A percentile compares a stretch with the other conserved stretches of the same genome.
phyloP scores from a whole-genome alignment of 2,888 invertebrate species.

The Leptinotarsa peninsularis region DNA sequence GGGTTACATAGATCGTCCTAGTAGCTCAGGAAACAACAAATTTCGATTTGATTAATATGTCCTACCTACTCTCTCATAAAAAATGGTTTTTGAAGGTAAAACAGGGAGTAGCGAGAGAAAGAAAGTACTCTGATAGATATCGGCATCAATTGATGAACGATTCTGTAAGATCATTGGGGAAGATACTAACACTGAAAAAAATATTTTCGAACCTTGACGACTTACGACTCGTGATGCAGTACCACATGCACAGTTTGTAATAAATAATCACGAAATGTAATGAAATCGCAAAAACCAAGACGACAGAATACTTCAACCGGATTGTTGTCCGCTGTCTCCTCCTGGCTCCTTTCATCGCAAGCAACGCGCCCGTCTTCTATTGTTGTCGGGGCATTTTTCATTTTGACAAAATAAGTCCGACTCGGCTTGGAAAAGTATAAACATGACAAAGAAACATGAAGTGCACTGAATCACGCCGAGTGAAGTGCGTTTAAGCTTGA shows the following conservation, averaged over 20 bases:
- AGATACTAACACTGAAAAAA: too few relatives aligned
- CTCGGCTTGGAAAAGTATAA: constrained; percentile 56
- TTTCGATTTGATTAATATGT: too few relatives aligned
- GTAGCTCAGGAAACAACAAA: too few relatives aligned
- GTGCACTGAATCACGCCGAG: constrained; percentile 56
- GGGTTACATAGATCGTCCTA: too few relatives aligned
- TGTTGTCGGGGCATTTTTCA: constrained; percentile 37
- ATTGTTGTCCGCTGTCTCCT: neutral
- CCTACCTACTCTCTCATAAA: too few relatives aligned
- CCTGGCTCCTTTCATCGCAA: constrained; percentile 19
- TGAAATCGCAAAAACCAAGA: neutral
- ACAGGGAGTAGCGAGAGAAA: too few relatives aligned
- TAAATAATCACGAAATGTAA: neutral
- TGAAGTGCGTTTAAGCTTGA: constrained; percentile 43
- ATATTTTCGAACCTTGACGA: too few relatives aligned
- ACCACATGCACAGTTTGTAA: neutral
- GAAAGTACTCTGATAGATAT: too few relatives aligned
- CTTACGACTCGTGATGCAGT: too few relatives aligned
- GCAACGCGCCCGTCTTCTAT: constrained; percentile 29
- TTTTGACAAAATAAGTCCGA: constrained; percentile 56
- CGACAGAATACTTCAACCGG: neutral
- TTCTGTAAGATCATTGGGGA: too few relatives aligned
- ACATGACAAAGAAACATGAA: constrained; percentile 59
- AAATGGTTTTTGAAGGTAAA: too few relatives aligned
- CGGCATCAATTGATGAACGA: too few relatives aligned